A percentile compares a stretch with the other conserved stretches of the same genome.
phyloP scores from a whole-genome alignment of 2,797 vertebrate genomes.

The Poeciliopsis gracilis region DNA sequence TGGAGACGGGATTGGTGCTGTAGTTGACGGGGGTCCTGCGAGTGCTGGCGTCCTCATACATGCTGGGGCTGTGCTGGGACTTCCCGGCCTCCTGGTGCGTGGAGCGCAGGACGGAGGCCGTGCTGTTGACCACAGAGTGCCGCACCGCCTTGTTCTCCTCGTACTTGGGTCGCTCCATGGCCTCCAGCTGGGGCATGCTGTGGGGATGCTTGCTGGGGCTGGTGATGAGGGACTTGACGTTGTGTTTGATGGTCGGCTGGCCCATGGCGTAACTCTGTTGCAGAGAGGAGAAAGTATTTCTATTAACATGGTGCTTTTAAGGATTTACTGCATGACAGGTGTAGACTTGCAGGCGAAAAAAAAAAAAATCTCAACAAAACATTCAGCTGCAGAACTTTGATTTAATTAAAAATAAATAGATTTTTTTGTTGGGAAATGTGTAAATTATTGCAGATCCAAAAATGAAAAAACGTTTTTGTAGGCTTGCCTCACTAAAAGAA shows the following conservation, averaged over 20 bases:
- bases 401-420: too few species aligned
- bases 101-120: conserved; percentile 93
- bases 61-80: conserved; percentile 93
- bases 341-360: too few species aligned
- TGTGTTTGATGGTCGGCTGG: conserved; percentile 96
- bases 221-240: conserved; percentile 97
- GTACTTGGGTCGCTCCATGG: conserved; percentile 90
- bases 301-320: neutral
- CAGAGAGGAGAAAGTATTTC: conserved; percentile 58
- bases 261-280: conserved; percentile 85
- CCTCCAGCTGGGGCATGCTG: conserved; percentile 87
- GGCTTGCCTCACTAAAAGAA: too few species aligned
- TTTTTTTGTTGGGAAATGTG: too few species aligned
- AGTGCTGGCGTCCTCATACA: conserved; percentile 94
- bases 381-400: too few species aligned
- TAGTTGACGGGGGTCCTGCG: conserved; percentile 95
- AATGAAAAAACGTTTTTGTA: too few species aligned
- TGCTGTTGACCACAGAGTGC: conserved; percentile 94
- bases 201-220: conserved; percentile 90
- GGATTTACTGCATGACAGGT: neutral
- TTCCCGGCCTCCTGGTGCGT: conserved; percentile 90
- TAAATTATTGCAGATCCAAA: too few species aligned
- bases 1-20: conserved; percentile 85
- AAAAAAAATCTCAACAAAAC: too few species aligned
- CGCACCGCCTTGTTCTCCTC: conserved; percentile 90